phyloP scores from a whole-genome alignment of 35 echinoderm and acorn worm genomes.

The Hemicentrotus pulcherrimus region DNA sequence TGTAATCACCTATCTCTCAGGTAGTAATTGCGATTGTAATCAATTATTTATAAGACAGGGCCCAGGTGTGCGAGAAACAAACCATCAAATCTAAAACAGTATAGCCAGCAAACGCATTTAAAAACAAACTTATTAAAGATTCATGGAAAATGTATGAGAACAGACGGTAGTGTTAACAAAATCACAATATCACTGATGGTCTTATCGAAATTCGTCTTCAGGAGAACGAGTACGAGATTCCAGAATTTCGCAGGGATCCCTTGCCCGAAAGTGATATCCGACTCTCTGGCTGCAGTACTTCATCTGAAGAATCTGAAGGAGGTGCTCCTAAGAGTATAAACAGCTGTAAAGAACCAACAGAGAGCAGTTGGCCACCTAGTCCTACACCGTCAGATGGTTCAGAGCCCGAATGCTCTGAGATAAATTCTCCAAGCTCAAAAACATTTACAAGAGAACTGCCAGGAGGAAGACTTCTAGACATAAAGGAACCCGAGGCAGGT shows the following conservation, averaged over 20 bases:
- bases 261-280: not conserved
- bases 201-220: not conserved
- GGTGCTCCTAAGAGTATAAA: not conserved
- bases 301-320: not conserved
- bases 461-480: not conserved
- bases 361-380: not conserved
- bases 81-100: too few relatives aligned
- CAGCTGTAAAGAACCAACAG: not conserved
- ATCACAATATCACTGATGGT: too few relatives aligned
- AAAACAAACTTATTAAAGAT: too few relatives aligned
- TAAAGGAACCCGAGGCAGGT: not conserved
- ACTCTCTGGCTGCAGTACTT: not conserved
- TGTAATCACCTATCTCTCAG: too few relatives aligned
- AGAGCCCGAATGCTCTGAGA: not conserved
- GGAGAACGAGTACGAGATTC: not conserved
- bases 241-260: not conserved
- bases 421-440: not conserved
- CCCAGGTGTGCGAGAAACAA: too few relatives aligned
- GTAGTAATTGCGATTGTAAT: too few relatives aligned
- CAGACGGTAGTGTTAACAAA: too few relatives aligned
- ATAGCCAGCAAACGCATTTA: too few relatives aligned
- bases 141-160: too few relatives aligned
- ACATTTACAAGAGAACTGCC: too few relatives aligned
- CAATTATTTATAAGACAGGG: too few relatives aligned
- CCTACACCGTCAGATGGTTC: not conserved